Conservation (phyloP, 2,113 vertebrate genomes). For the Hipposideros armiger region DNA sequence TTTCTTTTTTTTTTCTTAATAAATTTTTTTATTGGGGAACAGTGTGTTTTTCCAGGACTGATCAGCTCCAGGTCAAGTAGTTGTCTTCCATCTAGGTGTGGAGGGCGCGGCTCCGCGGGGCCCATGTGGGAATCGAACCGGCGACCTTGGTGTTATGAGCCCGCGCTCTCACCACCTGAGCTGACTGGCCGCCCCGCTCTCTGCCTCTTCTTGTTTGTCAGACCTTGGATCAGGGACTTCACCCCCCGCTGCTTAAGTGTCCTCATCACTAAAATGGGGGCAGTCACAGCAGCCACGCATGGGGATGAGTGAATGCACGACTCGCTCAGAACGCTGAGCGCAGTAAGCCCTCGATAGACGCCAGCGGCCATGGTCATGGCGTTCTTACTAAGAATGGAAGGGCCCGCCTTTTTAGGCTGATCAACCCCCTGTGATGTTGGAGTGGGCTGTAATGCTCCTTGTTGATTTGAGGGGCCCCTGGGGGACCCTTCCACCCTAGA, state of each 20-base stretch:
- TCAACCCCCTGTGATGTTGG: not conserved
- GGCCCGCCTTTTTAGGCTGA: not conserved
- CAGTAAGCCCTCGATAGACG: not conserved
- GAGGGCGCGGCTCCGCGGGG: too few relatives aligned
- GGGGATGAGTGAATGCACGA: not conserved
- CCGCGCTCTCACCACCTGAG: too few relatives aligned
- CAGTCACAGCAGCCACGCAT: not conserved
- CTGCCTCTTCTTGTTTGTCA: too few relatives aligned
- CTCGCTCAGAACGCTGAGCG: not conserved
- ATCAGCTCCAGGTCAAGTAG: too few relatives aligned
- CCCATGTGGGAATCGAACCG: too few relatives aligned
- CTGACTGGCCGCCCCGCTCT: too few relatives aligned
- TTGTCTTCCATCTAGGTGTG: too few relatives aligned
- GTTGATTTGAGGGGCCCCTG: not conserved
- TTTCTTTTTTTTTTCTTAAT: too few relatives aligned
- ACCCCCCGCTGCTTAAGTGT: not conserved
- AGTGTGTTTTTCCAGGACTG: too few relatives aligned
- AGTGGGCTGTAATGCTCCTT: not conserved
- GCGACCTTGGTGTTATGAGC: too few relatives aligned
- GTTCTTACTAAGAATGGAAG: fast-evolving
- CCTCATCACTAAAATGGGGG: not conserved
- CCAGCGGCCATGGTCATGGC: too few relatives aligned
- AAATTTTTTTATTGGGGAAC: too few relatives aligned
- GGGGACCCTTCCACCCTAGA: not conserved
- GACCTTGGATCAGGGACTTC: not conserved